Percentiles rank a stretch among this genome's conserved stretches.
phyloP scores from a whole-genome alignment of 2,113 vertebrate genomes.

The Nannospalax galili region DNA sequence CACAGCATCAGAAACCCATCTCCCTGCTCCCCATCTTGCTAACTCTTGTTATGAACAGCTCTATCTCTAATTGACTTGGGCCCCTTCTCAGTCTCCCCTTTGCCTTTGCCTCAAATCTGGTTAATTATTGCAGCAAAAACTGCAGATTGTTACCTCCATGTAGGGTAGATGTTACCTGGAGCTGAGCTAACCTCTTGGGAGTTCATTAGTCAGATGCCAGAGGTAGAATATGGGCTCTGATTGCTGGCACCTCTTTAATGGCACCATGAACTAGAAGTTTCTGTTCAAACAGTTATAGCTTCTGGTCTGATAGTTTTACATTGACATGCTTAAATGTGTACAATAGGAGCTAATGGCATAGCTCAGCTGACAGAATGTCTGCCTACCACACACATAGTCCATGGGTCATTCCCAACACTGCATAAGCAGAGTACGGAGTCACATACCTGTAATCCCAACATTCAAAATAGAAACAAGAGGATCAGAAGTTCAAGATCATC shows the following conservation, averaged over 20 bases:
- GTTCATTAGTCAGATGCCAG: constrained; percentile 51
- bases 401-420: background rate
- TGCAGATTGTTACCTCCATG: background rate
- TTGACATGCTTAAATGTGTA: background rate
- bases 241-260: background rate
- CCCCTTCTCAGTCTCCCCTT: background rate
- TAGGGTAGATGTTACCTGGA: background rate
- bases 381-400: no score
- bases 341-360: background rate
- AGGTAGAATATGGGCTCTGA: background rate
- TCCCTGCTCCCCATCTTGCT: background rate
- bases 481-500: no score
- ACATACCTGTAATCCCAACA: no score
- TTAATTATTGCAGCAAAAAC: background rate
- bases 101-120: background rate
- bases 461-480: background rate
- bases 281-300: background rate
- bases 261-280: accelerated
- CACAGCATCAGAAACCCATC: background rate
- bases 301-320: background rate
- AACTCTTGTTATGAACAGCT: background rate
- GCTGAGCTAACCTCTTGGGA: constrained; percentile 45
- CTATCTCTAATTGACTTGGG: background rate
- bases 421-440: no score
- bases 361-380: background rate